phyloP scores from a whole-genome alignment of 2,888 invertebrate genomes.

The Cephus spinipes region DNA sequence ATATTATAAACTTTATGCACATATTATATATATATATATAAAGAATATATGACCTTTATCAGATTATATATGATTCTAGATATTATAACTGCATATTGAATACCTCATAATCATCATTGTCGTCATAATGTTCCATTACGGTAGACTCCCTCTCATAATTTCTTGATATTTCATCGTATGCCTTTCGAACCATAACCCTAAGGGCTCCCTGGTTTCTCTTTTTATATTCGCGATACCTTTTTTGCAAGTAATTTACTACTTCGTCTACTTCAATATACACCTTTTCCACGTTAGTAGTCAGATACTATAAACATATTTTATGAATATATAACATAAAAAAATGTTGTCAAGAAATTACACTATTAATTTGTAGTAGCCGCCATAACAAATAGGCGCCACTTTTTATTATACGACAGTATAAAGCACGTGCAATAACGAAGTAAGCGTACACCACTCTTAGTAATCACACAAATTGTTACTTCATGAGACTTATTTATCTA shows the following conservation, averaged over 20 bases:
- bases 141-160: conserved; percentile 65
- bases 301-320: conserved; percentile 70
- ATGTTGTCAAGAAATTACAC: neutral
- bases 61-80: neutral
- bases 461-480: neutral
- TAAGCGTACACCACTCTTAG: neutral
- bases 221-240: conserved; percentile 81
- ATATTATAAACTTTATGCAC: neutral
- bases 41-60: neutral
- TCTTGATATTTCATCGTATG: conserved; percentile 77
- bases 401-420: neutral
- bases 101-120: conserved; percentile 64
- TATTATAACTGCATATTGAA: conserved; percentile 59
- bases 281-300: conserved; percentile 84
- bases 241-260: conserved; percentile 85
- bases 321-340: neutral
- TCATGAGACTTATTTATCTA: neutral
- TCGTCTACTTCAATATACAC: conserved; percentile 85
- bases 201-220: conserved; percentile 86
- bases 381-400: neutral
- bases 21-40: neutral
- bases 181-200: conserved; percentile 75
- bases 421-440: neutral
- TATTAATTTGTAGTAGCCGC: neutral
- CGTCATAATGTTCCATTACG: conserved; percentile 62